Percentiles rank a stretch among this genome's conserved stretches.
These are phyloP conservation scores for Hymenochirus boettgeri DNA, from an alignment of 2,113 vertebrate genomes.

Conservation along the genomic window DNA sequence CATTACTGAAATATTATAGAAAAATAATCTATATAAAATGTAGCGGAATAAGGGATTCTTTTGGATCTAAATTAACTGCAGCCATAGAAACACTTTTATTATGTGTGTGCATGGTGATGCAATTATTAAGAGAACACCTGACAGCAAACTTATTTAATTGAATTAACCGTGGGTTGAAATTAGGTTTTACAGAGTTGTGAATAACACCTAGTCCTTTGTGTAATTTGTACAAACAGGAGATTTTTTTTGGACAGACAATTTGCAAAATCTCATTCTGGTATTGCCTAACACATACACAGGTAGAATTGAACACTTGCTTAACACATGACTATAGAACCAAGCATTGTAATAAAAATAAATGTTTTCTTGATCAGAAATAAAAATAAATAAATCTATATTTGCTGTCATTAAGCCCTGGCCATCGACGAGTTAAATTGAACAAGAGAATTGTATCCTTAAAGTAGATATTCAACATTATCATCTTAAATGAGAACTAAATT, in stretches of 20 bases:
- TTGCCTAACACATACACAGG: constrained; percentile 7
- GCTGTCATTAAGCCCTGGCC: too few relatives aligned
- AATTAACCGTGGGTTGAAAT: constrained; percentile 69
- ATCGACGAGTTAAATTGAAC: too few relatives aligned
- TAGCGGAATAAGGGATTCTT: constrained; percentile 75
- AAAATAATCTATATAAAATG: constrained; percentile 78
- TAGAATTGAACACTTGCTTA: not conserved
- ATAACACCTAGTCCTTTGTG: constrained; percentile 19
- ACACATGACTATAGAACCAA: not conserved
- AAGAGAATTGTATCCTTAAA: too few relatives aligned
- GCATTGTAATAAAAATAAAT: too few relatives aligned
- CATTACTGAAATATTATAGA: constrained; percentile 81
- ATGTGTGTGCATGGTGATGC: constrained; percentile 84
- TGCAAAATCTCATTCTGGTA: constrained; percentile 7
- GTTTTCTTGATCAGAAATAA: too few relatives aligned
- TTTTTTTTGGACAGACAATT: constrained; percentile 16
- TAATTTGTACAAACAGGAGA: constrained; percentile 21
- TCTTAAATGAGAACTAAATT: too few relatives aligned
- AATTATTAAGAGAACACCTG: constrained; percentile 88
- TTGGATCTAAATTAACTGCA: constrained; percentile 82
- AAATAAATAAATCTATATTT: too few relatives aligned
- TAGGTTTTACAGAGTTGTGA: constrained; percentile 30
- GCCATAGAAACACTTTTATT: constrained; percentile 82
- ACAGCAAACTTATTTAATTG: constrained; percentile 85
- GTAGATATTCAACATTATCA: too few relatives aligned